A percentile compares a stretch with the other conserved stretches of the same genome.
Evolutionary conservation across 2,888 invertebrate genomes (phyloP).

Genomic region (Scrobipalpa atriplicella): DNA sequence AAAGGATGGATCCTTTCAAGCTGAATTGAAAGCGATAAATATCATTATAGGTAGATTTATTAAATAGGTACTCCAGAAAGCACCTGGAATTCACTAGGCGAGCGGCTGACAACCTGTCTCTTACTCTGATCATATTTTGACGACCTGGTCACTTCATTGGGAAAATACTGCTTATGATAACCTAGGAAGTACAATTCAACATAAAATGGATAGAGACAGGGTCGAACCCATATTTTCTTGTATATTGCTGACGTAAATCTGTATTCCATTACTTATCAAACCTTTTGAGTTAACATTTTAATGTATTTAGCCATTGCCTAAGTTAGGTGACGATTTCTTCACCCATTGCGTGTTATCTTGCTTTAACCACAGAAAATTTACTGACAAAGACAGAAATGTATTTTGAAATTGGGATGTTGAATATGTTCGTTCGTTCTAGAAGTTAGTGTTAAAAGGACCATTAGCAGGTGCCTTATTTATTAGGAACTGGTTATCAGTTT

Average conservation of each 20-base stretch:
- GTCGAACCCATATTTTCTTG: slow-evolving; percentile 26
- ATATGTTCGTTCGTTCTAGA: neutral
- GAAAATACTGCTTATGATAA: too few species aligned
- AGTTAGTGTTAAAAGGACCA: neutral
- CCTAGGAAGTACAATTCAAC: neutral
- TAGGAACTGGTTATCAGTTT: slow-evolving; percentile 4
- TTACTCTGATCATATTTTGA: too few species aligned
- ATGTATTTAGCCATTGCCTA: slow-evolving; percentile 50
- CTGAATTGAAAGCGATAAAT: too few species aligned
- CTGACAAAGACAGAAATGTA: neutral
- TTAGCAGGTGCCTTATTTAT: slow-evolving; percentile 53
- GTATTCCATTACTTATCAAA: slow-evolving; percentile 45
- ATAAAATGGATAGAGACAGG: neutral
- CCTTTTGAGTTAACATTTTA: slow-evolving; percentile 52
- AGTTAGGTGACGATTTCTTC: neutral
- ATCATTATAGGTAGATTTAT: too few species aligned
- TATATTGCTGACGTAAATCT: slow-evolving; percentile 49
- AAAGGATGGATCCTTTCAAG: too few species aligned
- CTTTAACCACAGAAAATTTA: neutral
- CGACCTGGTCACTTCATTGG: too few species aligned
- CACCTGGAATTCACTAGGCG: too few species aligned
- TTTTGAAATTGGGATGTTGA: neutral
- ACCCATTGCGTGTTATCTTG: neutral
- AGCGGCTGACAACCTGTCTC: too few species aligned
- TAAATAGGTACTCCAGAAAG: too few species aligned